Evolutionary conservation across 2,888 invertebrate genomes (phyloP).

Genomic region (Pachymerium ferrugineum): DNA sequence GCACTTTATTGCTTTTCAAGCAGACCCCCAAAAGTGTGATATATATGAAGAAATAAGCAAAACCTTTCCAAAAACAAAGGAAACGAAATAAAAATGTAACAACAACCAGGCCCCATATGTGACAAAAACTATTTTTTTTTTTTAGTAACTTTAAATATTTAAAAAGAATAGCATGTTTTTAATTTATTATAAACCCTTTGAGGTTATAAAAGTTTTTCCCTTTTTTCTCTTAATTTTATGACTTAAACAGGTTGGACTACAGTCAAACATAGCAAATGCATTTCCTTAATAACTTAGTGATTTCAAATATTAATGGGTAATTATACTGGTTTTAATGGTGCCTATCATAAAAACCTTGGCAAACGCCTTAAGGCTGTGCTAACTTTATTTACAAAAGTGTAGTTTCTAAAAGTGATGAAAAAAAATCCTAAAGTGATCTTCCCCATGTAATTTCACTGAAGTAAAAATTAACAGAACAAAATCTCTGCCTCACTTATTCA

Average conservation of each 20-base stretch:
- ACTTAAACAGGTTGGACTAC: neutral
- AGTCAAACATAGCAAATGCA: slow-evolving; percentile 20
- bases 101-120: neutral
- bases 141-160: neutral
- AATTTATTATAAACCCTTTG: neutral
- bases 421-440: neutral
- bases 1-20: slow-evolving; percentile 19
- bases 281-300: neutral
- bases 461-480: neutral
- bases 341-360: neutral
- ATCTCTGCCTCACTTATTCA: neutral
- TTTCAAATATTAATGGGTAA: slow-evolving; percentile 22
- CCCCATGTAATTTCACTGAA: neutral
- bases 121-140: neutral
- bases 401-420: neutral
- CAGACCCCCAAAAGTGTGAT: neutral
- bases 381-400: neutral
- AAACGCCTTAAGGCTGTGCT: neutral
- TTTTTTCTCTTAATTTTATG: neutral
- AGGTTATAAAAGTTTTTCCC: neutral
- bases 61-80: no score
- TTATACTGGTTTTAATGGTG: slow-evolving; percentile 9
- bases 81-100: neutral
- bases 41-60: neutral
- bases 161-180: neutral